These are phyloP conservation scores for Cariama cristata DNA, from an alignment of 2,113 vertebrate genomes.

Conservation along the genomic window DNA sequence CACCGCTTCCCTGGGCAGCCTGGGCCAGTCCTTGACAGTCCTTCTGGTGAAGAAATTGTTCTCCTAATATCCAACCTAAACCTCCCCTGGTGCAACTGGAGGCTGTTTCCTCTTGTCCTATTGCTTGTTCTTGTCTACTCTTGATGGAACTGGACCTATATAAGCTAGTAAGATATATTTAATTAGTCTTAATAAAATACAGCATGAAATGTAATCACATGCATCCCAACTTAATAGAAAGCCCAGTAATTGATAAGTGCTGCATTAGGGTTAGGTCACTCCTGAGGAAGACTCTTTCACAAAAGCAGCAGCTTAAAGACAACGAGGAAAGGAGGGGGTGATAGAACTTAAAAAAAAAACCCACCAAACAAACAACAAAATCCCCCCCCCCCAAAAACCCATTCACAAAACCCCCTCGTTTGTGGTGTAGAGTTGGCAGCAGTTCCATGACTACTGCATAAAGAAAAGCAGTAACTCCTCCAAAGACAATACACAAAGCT, in stretches of 20 bases:
- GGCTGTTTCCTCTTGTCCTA: background rate
- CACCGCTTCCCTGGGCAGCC: background rate
- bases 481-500: background rate
- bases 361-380: background rate
- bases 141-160: background rate
- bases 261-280: background rate
- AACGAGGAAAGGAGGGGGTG: background rate
- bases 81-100: background rate
- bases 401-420: too few relatives aligned
- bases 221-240: background rate
- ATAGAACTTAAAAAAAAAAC: background rate
- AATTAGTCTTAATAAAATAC: background rate
- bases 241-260: background rate
- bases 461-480: background rate
- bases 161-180: background rate
- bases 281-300: background rate
- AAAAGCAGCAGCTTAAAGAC: background rate
- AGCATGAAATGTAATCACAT: background rate
- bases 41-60: background rate
- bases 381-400: too few relatives aligned
- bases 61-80: background rate
- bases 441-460: background rate
- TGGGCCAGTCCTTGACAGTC: background rate
- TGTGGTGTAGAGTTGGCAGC: background rate
- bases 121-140: background rate